Percentiles rank a stretch among this genome's conserved stretches.
phyloP scores from a whole-genome alignment of 1,140 invertebrate species.

The Pseudomyrmex concolor region DNA sequence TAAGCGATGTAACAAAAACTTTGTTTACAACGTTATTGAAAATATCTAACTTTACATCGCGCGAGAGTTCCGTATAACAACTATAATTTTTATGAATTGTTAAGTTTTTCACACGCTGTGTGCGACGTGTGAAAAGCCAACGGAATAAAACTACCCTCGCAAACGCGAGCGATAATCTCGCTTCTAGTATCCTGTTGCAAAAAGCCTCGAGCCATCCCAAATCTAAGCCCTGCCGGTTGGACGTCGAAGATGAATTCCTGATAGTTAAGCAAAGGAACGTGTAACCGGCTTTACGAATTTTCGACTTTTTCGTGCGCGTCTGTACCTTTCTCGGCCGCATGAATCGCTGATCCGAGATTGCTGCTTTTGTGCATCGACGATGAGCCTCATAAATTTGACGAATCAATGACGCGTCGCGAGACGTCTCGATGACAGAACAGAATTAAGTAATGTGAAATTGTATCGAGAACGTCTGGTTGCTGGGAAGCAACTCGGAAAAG shows the following conservation, averaged over 20 bases:
- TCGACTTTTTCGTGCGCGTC: conserved; percentile 7
- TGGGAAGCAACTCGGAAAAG: neutral
- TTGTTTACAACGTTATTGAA: no score
- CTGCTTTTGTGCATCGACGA: conserved; percentile 67
- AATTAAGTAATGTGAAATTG: neutral
- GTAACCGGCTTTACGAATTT: conserved; percentile 49
- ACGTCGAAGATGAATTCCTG: conserved; percentile 40
- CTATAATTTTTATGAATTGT: neutral
- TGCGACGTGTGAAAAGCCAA: neutral
- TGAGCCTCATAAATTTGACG: conserved; percentile 43
- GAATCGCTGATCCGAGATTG: conserved; percentile 70
- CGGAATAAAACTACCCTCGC: conserved; percentile 42
- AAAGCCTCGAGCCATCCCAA: conserved; percentile 74
- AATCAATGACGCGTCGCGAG: conserved; percentile 12
- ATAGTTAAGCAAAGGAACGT: conserved; percentile 35
- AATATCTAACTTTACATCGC: no score
- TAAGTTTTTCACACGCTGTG: neutral
- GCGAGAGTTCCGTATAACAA: no score
- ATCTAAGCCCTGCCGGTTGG: conserved; percentile 61
- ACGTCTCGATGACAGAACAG: neutral
- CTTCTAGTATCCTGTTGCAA: conserved; percentile 71
- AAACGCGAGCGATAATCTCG: neutral
- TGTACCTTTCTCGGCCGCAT: conserved; percentile 68
- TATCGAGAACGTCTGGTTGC: neutral
- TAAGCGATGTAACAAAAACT: no score